These are phyloP conservation scores for Hapalemur alaotrensis DNA, from an alignment of 2,797 vertebrate genomes.

Conservation along the genomic window DNA sequence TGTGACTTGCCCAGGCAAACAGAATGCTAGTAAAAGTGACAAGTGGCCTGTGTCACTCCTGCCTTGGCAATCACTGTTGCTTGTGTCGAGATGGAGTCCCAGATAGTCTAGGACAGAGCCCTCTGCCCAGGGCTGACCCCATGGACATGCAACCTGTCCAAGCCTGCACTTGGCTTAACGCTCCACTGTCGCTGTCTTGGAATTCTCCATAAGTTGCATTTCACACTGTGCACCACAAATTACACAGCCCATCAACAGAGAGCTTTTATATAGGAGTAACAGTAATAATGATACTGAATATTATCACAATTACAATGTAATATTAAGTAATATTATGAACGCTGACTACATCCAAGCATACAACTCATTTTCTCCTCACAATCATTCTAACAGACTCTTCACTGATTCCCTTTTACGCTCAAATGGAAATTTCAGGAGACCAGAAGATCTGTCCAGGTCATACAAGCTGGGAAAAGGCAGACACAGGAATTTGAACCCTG, in stretches of 20 bases:
- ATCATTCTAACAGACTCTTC: neutral
- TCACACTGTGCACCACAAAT: neutral
- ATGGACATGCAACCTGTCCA: neutral
- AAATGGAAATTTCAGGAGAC: neutral
- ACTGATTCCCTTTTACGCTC: neutral
- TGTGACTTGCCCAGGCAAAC: neutral
- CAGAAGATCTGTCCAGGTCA: neutral
- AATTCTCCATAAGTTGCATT: neutral
- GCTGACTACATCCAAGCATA: no score
- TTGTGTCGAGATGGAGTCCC: neutral
- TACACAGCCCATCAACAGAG: neutral
- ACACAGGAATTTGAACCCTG: conserved; percentile 24
- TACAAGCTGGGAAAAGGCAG: neutral
- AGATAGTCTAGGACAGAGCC: neutral
- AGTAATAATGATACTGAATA: neutral
- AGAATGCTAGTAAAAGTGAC: neutral
- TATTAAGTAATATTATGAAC: neutral
- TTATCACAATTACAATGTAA: neutral
- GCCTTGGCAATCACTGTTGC: neutral
- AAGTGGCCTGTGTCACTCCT: neutral
- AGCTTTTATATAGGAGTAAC: neutral
- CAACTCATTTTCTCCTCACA: neutral
- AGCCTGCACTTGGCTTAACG: neutral
- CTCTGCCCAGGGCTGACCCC: neutral
- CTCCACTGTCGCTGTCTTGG: neutral